Conservation (phyloP, 2,113 vertebrate species). For the Phalacrocorax pelagicus region DNA sequence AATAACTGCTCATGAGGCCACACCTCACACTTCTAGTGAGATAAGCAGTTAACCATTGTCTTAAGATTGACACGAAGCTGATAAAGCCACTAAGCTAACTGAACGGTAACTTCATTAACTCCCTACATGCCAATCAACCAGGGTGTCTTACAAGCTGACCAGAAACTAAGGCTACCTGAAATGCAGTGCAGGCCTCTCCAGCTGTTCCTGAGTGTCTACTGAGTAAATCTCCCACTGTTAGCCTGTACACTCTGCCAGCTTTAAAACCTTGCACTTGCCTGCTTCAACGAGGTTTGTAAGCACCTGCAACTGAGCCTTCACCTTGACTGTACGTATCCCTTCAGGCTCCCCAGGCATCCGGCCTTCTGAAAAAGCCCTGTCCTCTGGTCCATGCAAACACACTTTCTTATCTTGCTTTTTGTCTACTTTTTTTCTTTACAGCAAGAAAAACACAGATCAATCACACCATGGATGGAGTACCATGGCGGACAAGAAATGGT, state of each 20-base stretch:
- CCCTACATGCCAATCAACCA: neutral
- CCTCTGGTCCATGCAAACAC: neutral
- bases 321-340: no score
- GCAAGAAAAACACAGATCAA: neutral
- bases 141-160: neutral
- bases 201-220: neutral
- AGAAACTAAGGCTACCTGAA: neutral
- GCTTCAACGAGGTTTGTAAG: neutral
- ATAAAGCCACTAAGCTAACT: neutral
- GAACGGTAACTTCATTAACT: conserved; percentile 19
- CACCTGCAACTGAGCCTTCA: neutral
- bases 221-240: neutral
- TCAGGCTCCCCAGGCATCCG: neutral
- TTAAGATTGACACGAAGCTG: neutral
- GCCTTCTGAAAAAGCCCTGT: neutral
- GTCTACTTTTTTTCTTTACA: neutral
- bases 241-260: neutral
- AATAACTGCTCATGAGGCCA: conserved; percentile 23
- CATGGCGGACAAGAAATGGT: rapidly evolving
- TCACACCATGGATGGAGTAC: neutral
- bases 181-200: neutral
- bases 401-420: neutral
- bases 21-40: conserved; percentile 53
- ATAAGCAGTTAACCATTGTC: conserved; percentile 68
- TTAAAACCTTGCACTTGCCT: neutral